Conservation (phyloP, 2,888 invertebrate species). For the Flexamia atlantica region DNA sequence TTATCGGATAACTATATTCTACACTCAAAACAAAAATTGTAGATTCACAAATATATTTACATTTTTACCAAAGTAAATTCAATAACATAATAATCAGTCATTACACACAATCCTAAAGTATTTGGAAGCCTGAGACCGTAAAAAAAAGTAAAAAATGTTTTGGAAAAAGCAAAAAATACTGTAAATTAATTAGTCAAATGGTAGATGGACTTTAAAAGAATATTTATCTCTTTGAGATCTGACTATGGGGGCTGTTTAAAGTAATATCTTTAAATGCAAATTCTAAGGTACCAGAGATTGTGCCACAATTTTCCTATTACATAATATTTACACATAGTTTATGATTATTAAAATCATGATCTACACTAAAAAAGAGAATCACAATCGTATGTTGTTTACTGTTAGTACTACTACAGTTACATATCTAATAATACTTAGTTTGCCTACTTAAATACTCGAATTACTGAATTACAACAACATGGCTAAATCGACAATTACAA, state of each 20-base stretch:
- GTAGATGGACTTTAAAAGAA: too few relatives aligned
- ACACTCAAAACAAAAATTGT: neutral
- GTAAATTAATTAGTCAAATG: too few relatives aligned
- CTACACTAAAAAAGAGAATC: slow-evolving; percentile 7
- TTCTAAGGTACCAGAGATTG: neutral
- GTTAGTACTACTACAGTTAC: neutral
- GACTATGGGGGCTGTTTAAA: too few relatives aligned
- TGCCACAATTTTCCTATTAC: neutral
- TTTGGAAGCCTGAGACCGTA: too few relatives aligned
- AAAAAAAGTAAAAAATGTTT: too few relatives aligned
- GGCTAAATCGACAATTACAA: slow-evolving; percentile 13
- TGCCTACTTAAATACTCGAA: neutral
- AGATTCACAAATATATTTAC: slow-evolving; percentile 8
- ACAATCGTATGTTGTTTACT: slow-evolving; percentile 3
- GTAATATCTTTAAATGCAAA: neutral
- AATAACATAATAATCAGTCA: slow-evolving; percentile 22
- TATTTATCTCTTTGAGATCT: too few relatives aligned
- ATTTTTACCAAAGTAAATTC: neutral
- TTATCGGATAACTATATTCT: too few relatives aligned
- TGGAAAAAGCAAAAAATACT: too few relatives aligned
- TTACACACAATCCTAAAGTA: neutral
- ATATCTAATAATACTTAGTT: slow-evolving; percentile 32
- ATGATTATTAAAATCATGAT: neutral
- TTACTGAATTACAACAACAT: neutral
- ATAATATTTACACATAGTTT: slow-evolving; percentile 3